A percentile compares a stretch with the other conserved stretches of the same genome.
Conservation (phyloP, 2,797 vertebrate species). For the Setipinna tenuifilis region DNA sequence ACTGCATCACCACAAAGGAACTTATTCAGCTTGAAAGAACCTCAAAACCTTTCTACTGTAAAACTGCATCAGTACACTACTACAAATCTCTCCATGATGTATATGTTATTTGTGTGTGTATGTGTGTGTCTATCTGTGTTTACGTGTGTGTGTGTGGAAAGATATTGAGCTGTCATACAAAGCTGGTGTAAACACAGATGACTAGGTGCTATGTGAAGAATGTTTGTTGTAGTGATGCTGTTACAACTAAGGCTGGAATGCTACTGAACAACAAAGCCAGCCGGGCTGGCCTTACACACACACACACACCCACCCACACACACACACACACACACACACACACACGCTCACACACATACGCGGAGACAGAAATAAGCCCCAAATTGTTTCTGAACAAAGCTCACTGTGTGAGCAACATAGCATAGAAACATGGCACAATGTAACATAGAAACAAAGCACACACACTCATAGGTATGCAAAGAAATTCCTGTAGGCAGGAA, state of each 20-base stretch:
- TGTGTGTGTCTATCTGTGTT: background rate
- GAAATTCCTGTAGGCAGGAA: constrained; percentile 37
- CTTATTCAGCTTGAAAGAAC: background rate
- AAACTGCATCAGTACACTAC: constrained; percentile 14
- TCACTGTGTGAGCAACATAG: constrained; percentile 42
- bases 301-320: constrained; percentile 25
- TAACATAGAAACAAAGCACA: constrained; percentile 1
- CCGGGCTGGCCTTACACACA: constrained; percentile 41
- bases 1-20: constrained; percentile 24
- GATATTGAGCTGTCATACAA: background rate
- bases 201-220: background rate
- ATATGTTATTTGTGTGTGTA: background rate
- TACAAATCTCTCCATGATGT: background rate
- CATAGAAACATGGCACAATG: constrained; percentile 21
- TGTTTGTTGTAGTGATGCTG: background rate
- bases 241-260: constrained; percentile 14
- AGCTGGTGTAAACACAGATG: background rate
- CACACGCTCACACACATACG: constrained; percentile 26
- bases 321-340: constrained; percentile 25
- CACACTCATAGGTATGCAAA: constrained; percentile 33
- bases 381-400: constrained; percentile 41
- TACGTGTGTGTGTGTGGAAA: background rate
- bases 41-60: background rate
- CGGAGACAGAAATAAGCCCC: background rate
- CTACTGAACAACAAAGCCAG: constrained; percentile 41